Percentiles rank a stretch among this genome's conserved stretches.
These are phyloP conservation scores for Eilema caniola DNA, from an alignment of 2,888 invertebrate genomes.

Conservation along the genomic window DNA sequence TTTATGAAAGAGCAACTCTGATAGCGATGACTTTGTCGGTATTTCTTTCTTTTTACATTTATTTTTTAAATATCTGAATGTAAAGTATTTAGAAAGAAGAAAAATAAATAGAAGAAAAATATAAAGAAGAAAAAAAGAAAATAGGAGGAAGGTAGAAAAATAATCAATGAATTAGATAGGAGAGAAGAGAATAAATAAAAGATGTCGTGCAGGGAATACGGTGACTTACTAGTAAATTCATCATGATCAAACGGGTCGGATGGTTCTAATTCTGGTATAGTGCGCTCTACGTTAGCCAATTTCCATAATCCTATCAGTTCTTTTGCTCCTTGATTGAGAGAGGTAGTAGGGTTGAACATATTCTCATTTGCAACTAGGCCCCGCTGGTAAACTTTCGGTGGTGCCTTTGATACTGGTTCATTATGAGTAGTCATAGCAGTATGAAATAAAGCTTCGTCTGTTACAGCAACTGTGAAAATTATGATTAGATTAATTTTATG, in stretches of 20 bases:
- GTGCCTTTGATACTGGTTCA: neutral
- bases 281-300: neutral
- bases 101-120: too few species aligned
- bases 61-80: too few species aligned
- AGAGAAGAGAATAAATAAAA: neutral
- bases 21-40: too few species aligned
- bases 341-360: too few species aligned
- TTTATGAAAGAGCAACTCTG: too few species aligned
- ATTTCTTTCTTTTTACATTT: too few species aligned
- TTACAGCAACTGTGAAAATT: neutral
- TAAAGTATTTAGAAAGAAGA: too few species aligned
- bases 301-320: constrained; percentile 3
- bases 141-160: too few species aligned
- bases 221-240: constrained; percentile 1
- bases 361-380: neutral
- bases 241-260: neutral
- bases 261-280: neutral
- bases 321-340: neutral
- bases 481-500: neutral
- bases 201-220: neutral
- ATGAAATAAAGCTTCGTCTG: neutral
- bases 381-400: neutral
- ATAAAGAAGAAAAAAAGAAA: too few species aligned
- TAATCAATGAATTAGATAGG: too few species aligned
- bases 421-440: neutral